A percentile compares a stretch with the other conserved stretches of the same genome.
Evolutionary conservation across 2,888 invertebrate genomes (phyloP).

Genomic region (Alviniconcha strummeri): DNA sequence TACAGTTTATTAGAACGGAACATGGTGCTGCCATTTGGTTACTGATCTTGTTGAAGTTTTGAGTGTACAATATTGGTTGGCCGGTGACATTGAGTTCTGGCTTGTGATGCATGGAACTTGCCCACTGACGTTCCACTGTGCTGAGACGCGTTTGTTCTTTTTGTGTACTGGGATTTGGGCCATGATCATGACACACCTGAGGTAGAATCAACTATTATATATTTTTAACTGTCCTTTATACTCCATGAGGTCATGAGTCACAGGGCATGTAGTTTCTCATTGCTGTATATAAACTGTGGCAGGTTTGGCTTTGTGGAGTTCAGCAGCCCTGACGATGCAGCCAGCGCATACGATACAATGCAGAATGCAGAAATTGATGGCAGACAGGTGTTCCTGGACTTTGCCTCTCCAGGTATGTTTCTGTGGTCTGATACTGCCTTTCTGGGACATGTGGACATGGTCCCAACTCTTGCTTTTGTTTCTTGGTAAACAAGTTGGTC

Average conservation of each 20-base stretch:
- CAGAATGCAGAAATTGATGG: constrained; percentile 53
- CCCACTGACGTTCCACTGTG: not conserved
- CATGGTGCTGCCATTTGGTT: too few species aligned
- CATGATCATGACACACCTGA: too few species aligned
- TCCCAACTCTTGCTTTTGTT: constrained; percentile 16
- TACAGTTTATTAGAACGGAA: too few species aligned
- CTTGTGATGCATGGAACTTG: constrained; percentile 32
- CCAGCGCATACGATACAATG: constrained; percentile 52
- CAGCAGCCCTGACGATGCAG: constrained; percentile 54
- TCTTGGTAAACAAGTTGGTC: too few species aligned
- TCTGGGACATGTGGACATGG: constrained; percentile 37
- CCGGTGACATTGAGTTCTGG: not conserved
- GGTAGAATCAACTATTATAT: too few species aligned
- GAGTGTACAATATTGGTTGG: too few species aligned
- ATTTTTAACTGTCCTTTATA: too few species aligned
- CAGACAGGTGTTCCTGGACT: constrained; percentile 51
- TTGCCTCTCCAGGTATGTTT: constrained; percentile 45
- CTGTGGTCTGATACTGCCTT: not conserved
- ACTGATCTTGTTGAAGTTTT: too few species aligned
- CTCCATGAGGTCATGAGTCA: too few species aligned
- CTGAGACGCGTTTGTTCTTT: constrained; percentile 6
- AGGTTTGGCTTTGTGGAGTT: constrained; percentile 67
- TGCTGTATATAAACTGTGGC: not conserved
- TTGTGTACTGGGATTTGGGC: not conserved
- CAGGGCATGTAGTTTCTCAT: too few species aligned